These are phyloP conservation scores for Leucoma salicis DNA, from an alignment of 2,888 invertebrate species.

Conservation along the genomic window DNA sequence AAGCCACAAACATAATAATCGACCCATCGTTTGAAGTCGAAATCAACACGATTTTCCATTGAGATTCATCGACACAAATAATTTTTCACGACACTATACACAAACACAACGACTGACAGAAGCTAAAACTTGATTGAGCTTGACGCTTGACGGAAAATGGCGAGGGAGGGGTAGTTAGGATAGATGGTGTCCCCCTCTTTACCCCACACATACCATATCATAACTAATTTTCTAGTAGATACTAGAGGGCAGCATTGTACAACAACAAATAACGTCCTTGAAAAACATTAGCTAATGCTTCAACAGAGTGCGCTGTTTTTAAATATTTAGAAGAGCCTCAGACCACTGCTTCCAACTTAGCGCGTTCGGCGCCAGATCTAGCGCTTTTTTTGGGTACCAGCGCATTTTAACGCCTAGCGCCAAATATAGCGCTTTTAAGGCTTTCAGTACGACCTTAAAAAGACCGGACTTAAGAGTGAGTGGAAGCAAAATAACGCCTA, in stretches of 20 bases:
- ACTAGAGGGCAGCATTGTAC: conserved; percentile 54
- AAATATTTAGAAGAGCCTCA: no score
- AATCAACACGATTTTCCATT: conserved; percentile 80
- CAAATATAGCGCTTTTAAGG: no score
- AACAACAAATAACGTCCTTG: conserved; percentile 36
- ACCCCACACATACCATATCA: conserved; percentile 57
- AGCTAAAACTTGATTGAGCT: conserved; percentile 78
- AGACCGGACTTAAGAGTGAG: no score
- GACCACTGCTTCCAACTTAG: no score
- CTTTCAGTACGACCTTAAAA: no score
- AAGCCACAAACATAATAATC: conserved; percentile 77
- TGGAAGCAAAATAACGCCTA: no score
- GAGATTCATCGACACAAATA: conserved; percentile 78
- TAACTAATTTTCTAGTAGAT: conserved; percentile 20
- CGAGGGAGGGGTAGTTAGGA: no score
- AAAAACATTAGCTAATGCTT: conserved; percentile 7
- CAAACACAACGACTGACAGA: conserved; percentile 81
- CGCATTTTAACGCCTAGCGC: no score
- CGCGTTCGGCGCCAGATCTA: no score
- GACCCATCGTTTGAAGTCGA: conserved; percentile 77
- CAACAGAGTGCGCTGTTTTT: conserved; percentile 40
- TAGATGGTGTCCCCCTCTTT: conserved; percentile 57
- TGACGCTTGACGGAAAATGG: conserved; percentile 80
- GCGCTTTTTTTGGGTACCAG: no score
- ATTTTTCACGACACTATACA: conserved; percentile 81